Base-by-base conservation (phyloP, 2,797 vertebrate species). In the Syngnathus acus region DNA sequence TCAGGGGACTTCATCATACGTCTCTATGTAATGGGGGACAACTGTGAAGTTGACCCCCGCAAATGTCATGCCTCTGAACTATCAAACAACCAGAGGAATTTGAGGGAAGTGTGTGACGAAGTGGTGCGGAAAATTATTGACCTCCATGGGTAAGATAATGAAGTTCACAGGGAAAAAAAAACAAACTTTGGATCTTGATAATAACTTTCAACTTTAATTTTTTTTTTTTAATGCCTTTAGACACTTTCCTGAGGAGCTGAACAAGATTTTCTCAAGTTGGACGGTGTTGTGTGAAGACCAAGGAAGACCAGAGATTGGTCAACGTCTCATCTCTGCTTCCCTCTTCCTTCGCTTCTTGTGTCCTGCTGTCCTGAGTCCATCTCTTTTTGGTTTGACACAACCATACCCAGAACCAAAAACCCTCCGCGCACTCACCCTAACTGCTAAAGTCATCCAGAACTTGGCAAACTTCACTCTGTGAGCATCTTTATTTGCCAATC, bases 381-480 rank as follows among this genome's bases (percentile, higher is more conserved):
- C 95, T 68, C 94, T 99, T 70, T 99, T 99, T 3, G 92, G 93
- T 68, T 90, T 99, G 11, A 89, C 89, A 0, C 93, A 94, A 69
- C 86, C 95, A 32, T 96, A 96, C 45, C 95, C 97, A 0, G 90
- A 92, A 1, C 84, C 94, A 1, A 81, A 88, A 79, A 93, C 90
- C 0, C 90, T 95, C 51, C 93, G 96, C 0, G 90, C 92, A 3
- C 94, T 99, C 68, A 98, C 95, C 1, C 71, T 99, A 16, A 94
- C 95, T 0, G 97, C 97, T 73, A 99, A 99, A 75, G 95, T 98
- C 82, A 93, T 98, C 82, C 97, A 98, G 89, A 98, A 98, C 78
- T 78, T 99, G 69, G 94, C 96, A 78, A 99, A 97, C 87, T 93
- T 90, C 81, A 95, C 95, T 70, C 87, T 85, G 97, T 99, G 87